Evolutionary conservation across 2,888 invertebrate species (phyloP), one percentile per base, ranked within the genome.

Genomic region (Luperina nickerlii): DNA sequence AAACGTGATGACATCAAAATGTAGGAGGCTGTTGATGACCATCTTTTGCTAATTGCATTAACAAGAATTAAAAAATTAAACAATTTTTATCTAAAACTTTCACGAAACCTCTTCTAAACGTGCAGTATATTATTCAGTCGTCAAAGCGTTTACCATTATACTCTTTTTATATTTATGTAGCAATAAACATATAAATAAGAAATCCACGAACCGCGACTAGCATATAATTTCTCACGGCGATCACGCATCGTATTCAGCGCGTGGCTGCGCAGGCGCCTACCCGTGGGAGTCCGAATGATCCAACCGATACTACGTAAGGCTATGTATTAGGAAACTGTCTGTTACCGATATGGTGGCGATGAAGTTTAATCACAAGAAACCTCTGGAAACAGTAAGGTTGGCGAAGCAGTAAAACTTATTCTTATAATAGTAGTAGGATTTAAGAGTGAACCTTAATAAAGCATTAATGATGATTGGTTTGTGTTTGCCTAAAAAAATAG

Each of bases 181-280:
- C 57, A 67, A 76, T 74, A 82, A 71, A 78, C 87, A 87, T 88
- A 87, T 90, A 90, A 90, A 92, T 92, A 93, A 90, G 91, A 90
- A 93, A 90, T 92, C 93, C 89, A 90, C 93, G 95, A 94, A 95
- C 94, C 96, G 95, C 92, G 92, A 95, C 96, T 89, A 85, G 86
- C 88, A 88, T 91, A 90, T 91, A 91, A 93, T 92, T 96, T 96
- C 96, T 95, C 96, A 96, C 96, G 96, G 94, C 94, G 96, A 95
- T 96, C 95, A 91, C 91, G 88, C 91, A 89, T 93, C 92, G 90
- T 89, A 88, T 90, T 87, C 88, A 89, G 90, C 91, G 90, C 90
- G 89, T 90, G 90, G 91, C 85, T 91, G 91, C 91, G 90, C 92
- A 89, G 90, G 90, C 92, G 93, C 91, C 89, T 84, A 88, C 90